Conservation (phyloP, 2,113 vertebrate species). For the Euleptes europaea region DNA sequence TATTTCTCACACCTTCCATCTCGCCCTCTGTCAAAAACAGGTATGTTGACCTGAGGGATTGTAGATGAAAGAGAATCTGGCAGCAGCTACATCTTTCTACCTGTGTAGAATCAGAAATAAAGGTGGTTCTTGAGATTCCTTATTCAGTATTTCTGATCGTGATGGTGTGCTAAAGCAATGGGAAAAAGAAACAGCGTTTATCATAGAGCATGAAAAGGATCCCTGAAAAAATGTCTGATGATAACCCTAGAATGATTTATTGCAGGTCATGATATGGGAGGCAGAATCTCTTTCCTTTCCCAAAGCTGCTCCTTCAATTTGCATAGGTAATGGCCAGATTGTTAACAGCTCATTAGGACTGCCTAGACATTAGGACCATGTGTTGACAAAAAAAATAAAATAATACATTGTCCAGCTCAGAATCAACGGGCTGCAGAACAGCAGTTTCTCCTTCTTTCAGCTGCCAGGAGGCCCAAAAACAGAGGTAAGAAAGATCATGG, state of each 20-base stretch:
- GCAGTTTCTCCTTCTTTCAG: rapidly evolving
- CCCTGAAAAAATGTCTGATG: slow-evolving; percentile 32
- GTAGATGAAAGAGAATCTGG: background rate
- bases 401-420: slow-evolving; percentile 34
- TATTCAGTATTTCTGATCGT: background rate
- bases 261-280: slow-evolving; percentile 23
- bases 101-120: background rate
- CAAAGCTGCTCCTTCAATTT: slow-evolving; percentile 54
- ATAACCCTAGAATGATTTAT: slow-evolving; percentile 63
- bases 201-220: background rate
- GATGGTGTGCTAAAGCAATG: background rate
- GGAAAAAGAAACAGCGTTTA: background rate
- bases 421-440: background rate
- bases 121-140: background rate
- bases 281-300: slow-evolving; percentile 10
- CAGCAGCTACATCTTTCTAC: background rate
- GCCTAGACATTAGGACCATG: slow-evolving; percentile 20
- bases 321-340: slow-evolving; percentile 67
- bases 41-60: background rate
- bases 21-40: background rate
- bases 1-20: background rate
- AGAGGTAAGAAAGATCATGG: background rate
- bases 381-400: background rate
- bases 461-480: background rate
- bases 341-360: slow-evolving; percentile 69